A percentile compares a stretch with the other conserved stretches of the same genome.
phyloP scores from a whole-genome alignment of 2,888 invertebrate species.

The Willowsia nigromaculata region DNA sequence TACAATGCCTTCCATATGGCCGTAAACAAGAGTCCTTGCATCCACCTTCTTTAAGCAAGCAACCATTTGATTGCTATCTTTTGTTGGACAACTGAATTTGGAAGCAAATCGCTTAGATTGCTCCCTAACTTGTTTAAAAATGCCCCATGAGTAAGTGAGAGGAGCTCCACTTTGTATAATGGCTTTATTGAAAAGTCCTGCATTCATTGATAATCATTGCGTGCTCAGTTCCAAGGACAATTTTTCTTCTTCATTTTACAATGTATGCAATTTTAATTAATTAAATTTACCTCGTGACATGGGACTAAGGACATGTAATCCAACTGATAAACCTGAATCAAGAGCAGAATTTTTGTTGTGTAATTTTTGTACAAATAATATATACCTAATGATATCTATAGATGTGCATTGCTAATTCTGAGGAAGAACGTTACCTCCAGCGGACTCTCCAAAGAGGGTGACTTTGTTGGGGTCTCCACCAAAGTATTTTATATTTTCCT shows the following conservation, averaged over 20 bases:
- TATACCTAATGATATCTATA: too few relatives aligned
- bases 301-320: conserved; percentile 67
- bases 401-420: too few relatives aligned
- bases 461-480: conserved; percentile 57
- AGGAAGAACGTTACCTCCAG: too few relatives aligned
- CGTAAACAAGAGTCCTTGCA: conserved; percentile 61
- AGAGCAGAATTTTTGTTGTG: too few relatives aligned
- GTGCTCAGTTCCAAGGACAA: not conserved
- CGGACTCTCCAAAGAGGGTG: conserved; percentile 61
- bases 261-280: not conserved
- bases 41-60: conserved; percentile 71
- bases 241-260: not conserved
- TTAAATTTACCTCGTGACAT: conserved; percentile 62
- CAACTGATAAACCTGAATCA: conserved; percentile 53
- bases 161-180: conserved; percentile 70
- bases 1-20: conserved; percentile 69
- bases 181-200: conserved; percentile 67
- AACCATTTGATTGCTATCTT: conserved; percentile 55
- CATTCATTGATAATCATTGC: not conserved
- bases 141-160: conserved; percentile 62
- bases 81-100: conserved; percentile 69
- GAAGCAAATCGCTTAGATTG: conserved; percentile 70
- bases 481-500: conserved; percentile 60
- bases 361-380: too few relatives aligned
- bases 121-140: conserved; percentile 49